A percentile compares a stretch with the other conserved stretches of the same genome.
These are phyloP conservation scores for Cataglyphis livida DNA, from an alignment of 2,888 invertebrate species.

Conservation along the genomic window DNA sequence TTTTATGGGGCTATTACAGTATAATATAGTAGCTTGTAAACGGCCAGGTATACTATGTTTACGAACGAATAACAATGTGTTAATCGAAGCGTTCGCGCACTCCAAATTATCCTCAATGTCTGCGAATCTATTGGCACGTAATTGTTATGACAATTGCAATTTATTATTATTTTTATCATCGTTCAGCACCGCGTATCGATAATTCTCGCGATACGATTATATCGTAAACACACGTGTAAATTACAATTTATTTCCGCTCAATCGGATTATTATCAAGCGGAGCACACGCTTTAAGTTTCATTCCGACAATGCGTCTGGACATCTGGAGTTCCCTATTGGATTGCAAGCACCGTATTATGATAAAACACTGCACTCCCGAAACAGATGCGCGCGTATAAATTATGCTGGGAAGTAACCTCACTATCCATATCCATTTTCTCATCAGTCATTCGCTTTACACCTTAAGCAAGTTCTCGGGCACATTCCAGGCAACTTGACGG, in stretches of 20 bases:
- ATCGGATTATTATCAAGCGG: slow-evolving; percentile 8
- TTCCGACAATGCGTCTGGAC: neutral
- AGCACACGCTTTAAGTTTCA: slow-evolving; percentile 17
- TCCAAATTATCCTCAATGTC: slow-evolving; percentile 40
- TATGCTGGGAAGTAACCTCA: slow-evolving; percentile 56
- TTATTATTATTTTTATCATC: slow-evolving; percentile 36
- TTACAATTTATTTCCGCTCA: slow-evolving; percentile 30
- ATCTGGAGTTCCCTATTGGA: neutral
- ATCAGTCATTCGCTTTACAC: slow-evolving; percentile 67
- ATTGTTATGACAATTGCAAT: slow-evolving; percentile 47
- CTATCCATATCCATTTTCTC: slow-evolving; percentile 42
- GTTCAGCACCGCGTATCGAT: neutral
- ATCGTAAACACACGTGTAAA: slow-evolving; percentile 13
- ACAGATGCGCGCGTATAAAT: slow-evolving; percentile 68
- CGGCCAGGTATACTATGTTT: slow-evolving; percentile 29
- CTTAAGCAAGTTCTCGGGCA: slow-evolving; percentile 56
- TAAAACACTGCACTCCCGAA: slow-evolving; percentile 57
- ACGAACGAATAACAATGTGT: slow-evolving; percentile 42
- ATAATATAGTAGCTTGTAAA: slow-evolving; percentile 42
- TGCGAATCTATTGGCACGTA: slow-evolving; percentile 30
- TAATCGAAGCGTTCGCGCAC: slow-evolving; percentile 46
- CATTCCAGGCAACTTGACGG: slow-evolving; percentile 66
- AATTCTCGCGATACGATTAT: slow-evolving; percentile 25
- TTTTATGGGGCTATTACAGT: slow-evolving; percentile 40
- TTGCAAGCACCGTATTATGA: slow-evolving; percentile 58